Evolutionary conservation across 2,888 invertebrate species (phyloP), one percentile per base, ranked within the genome.

Genomic region (Formica aserva): DNA sequence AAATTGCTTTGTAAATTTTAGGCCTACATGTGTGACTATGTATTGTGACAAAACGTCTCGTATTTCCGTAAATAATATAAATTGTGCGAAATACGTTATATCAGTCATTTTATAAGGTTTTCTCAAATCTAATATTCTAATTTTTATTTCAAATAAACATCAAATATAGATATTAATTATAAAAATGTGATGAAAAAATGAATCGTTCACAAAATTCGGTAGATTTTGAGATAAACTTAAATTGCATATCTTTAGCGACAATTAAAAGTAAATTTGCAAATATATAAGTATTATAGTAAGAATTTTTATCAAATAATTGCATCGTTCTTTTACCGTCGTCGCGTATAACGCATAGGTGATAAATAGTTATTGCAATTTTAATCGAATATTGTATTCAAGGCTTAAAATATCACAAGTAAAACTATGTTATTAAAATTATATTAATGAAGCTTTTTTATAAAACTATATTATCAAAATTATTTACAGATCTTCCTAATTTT

Each of bases 1-100:
- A 60, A 71, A 71, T 3, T 32, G 11, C 4, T 32, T 60, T 22
- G 15, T 35, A 60, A 78, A 78, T 78, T 78, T 78, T 72, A 71
- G 60, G 32, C 71, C 78, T 78, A 78, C 41, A 3, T 41, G 5
- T 52, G 48, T 8, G 8, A 52, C 5, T 0, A 52, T 52, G 48
- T 52, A 52, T 52, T 52, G 2, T 52, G 8, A 52, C n/a, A 52
- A 52, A 52, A 52, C n/a, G 8, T 52, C 18, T 48, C 3, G 11
- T 22, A 32, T 69, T 32, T 69, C 32, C n/a, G 5, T 5, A 69
- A 69, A 29, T 29, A n/a, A 6, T 18, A 69, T 48, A 69, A 48
- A 48, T 69, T 32, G 29, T 48, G 45, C 3, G 3, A 48, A 32
- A 32, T 32, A 69, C 1, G 11, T 32, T 32, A 29, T 11, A 13